Base-by-base conservation (phyloP, 2,888 invertebrate genomes). In the Octodonta nipae region DNA sequence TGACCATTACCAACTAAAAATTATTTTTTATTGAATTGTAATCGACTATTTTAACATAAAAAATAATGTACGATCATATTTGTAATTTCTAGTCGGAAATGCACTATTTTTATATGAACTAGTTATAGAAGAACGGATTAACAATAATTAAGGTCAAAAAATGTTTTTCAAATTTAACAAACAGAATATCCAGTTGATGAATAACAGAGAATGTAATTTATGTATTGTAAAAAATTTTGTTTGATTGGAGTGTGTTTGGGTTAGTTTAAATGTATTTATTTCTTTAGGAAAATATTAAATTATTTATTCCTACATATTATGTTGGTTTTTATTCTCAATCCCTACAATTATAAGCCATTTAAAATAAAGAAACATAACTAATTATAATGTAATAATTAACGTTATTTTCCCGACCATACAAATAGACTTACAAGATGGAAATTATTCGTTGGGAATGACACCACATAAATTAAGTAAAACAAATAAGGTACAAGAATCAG, bases 191-290 rank as follows among this genome's bases (percentile, higher is more conserved):
- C 10, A 26, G n/a, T n/a, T n/a, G n/a, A n/a, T n/a, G n/a, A 22
- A 22, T 45, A 46, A 45, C 43, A 43, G 22, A 46, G 47, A 46
- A 46, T 53, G 49, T 50, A 46, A 46, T 22, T 50, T 52, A 42
- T 51, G 48, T 44, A 47, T 41, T 50, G 49, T 52, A 49, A 45
- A 48, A 46, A 46, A 38, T 38, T 47, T 40, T 41, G 42, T 40
- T 32, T 22, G n/a, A 22, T 22, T 22, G 11, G 22, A 35, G 44
- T 40, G 40, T 41, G 41, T 37, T 34, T 45, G 45, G 34, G 41
- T 42, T 50, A 47, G 50, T n/a, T 40, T 41, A 42, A 52, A 46
- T 55, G 55, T 58, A 58, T 58, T 58, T 58, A 58, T 58, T 57
- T 54, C 49, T 47, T 37, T 56, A 54, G 51, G 51, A 51, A 52